Evolutionary conservation across 2,888 invertebrate genomes (phyloP).

Genomic region (Drosophila peninsularis): DNA sequence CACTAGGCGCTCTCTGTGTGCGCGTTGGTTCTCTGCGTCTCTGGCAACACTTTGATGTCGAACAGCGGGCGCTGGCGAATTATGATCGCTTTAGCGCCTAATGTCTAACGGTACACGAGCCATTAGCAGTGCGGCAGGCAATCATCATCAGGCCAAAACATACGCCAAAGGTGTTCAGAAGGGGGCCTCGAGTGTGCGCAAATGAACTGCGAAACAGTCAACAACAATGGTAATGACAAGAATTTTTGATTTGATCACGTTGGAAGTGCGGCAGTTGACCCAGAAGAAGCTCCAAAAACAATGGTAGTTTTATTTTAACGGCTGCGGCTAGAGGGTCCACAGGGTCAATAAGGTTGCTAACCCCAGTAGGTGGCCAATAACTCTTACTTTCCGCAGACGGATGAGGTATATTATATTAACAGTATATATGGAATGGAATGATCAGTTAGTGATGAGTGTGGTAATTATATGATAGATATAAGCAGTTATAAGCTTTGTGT

Average conservation of each 20-base stretch:
- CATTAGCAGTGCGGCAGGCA: slow-evolving; percentile 51
- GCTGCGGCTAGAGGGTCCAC: slow-evolving; percentile 49
- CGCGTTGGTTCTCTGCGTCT: slow-evolving; percentile 4
- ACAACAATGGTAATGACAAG: slow-evolving; percentile 64
- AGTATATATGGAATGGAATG: not conserved
- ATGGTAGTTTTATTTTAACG: slow-evolving; percentile 21
- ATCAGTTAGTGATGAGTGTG: not conserved
- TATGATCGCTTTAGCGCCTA: slow-evolving; percentile 70
- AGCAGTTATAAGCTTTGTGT: too few species aligned
- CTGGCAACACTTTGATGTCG: slow-evolving; percentile 35
- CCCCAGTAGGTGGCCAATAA: slow-evolving; percentile 4
- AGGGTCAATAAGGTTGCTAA: slow-evolving; percentile 24
- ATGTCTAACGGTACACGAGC: slow-evolving; percentile 64
- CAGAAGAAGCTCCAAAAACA: slow-evolving; percentile 20
- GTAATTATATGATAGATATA: not conserved
- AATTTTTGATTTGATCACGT: slow-evolving; percentile 59
- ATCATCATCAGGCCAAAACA: slow-evolving; percentile 69
- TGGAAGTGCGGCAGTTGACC: slow-evolving; percentile 27
- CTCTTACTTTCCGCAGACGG: not conserved
- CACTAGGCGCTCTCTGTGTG: not conserved
- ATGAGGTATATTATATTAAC: not conserved
- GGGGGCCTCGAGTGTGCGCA: slow-evolving; percentile 16
- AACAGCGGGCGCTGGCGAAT: slow-evolving; percentile 40
- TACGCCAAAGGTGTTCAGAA: slow-evolving; percentile 21
- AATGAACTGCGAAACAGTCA: slow-evolving; percentile 62